These are phyloP conservation scores for Oligia latruncula DNA, from an alignment of 2,888 invertebrate genomes.

Conservation along the genomic window DNA sequence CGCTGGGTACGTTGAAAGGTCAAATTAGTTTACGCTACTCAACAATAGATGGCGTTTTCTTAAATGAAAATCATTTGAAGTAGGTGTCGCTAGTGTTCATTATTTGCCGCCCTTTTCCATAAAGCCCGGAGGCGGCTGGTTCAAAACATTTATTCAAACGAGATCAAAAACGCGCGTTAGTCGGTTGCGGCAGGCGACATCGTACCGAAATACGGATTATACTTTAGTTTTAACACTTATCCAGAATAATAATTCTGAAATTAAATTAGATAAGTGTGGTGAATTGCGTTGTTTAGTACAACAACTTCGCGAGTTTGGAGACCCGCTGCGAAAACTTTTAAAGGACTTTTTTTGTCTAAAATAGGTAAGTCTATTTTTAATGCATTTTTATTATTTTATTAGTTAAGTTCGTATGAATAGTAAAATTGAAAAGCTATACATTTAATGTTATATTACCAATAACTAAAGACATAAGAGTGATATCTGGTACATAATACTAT, in stretches of 20 bases:
- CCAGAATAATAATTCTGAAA: conserved; percentile 43
- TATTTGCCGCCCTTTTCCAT: conserved; percentile 66
- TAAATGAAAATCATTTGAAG: background rate
- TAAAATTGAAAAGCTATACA: background rate
- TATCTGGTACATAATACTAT: too few species aligned
- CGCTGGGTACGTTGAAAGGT: background rate
- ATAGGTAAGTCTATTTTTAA: conserved; percentile 45
- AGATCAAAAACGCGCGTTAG: conserved; percentile 85
- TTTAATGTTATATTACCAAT: background rate
- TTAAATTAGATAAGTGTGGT: conserved; percentile 56
- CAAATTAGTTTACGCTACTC: conserved; percentile 65
- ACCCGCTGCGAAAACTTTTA: conserved; percentile 32
- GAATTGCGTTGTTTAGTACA: conserved; percentile 31
- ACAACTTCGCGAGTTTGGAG: conserved; percentile 50
- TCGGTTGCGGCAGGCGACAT: conserved; percentile 73
- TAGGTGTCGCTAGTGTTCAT: conserved; percentile 74
- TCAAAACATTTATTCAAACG: conserved; percentile 86
- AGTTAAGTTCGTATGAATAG: background rate
- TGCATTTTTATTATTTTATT: background rate
- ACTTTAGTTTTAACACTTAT: conserved; percentile 50
- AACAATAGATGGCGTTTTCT: conserved; percentile 74
- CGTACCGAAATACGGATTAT: conserved; percentile 40
- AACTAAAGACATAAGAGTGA: background rate
- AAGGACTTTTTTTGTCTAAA: conserved; percentile 40
- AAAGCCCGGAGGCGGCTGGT: conserved; percentile 77